A percentile compares a stretch with the other conserved stretches of the same genome.
Conservation (phyloP, 2,797 vertebrate genomes). For the Orestias chungarensis region DNA sequence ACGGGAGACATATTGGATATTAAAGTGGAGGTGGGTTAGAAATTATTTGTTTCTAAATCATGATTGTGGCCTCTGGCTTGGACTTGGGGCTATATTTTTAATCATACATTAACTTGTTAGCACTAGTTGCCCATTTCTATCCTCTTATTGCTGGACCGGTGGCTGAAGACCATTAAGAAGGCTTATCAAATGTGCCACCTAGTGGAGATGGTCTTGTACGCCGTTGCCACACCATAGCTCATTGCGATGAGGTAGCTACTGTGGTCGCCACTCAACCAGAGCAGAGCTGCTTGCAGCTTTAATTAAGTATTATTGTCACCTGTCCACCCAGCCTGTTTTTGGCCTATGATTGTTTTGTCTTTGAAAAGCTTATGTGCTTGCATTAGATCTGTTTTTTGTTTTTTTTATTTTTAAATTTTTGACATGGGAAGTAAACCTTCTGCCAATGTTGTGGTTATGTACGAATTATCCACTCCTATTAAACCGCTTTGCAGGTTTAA, state of each 20-base stretch:
- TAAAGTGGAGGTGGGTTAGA: neutral
- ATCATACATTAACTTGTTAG: neutral
- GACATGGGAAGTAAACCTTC: neutral
- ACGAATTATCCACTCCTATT: neutral
- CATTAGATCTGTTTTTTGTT: neutral
- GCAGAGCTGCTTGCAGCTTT: too few relatives aligned
- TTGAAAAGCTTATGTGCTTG: too few relatives aligned
- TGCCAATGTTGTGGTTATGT: neutral
- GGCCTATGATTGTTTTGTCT: too few relatives aligned
- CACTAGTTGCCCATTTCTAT: too few relatives aligned
- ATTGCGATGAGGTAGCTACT: too few relatives aligned
- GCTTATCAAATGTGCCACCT: too few relatives aligned
- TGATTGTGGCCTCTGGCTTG: neutral
- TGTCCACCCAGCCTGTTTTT: too few relatives aligned
- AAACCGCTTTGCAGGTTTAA: neutral
- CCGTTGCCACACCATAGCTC: too few relatives aligned
- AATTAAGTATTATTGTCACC: neutral
- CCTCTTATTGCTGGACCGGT: too few relatives aligned
- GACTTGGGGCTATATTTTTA: neutral
- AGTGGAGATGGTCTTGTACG: too few relatives aligned
- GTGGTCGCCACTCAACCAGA: too few relatives aligned
- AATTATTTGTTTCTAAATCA: neutral
- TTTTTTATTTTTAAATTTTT: neutral
- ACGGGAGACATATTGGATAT: neutral
- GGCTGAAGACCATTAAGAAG: too few relatives aligned